Base-by-base conservation (phyloP, 2,797 vertebrate species). In the Cyclopterus lumpus region DNA sequence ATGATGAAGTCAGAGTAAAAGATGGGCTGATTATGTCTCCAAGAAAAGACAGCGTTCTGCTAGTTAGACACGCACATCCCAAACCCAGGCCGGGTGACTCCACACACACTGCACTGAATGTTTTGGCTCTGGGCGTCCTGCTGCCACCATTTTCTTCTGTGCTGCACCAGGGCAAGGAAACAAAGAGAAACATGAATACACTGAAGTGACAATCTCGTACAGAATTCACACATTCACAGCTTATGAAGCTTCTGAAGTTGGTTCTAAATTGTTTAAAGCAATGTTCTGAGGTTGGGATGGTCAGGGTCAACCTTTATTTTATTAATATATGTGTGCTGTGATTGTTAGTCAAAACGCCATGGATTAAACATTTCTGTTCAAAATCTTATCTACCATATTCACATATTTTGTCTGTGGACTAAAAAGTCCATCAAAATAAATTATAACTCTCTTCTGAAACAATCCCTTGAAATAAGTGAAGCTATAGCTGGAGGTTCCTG, bases 61-160 rank as follows among this genome's bases (percentile, higher is more conserved):
- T 26, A 44, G 38, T 67, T 55, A 28, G 46, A 77, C 58, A 74
- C 16, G 1, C 59, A 55, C 58, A 63, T 55, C 44, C 49, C 38
- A 70, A 71, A 62, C 48, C 18, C 14, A 42, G 53, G 58, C 58
- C 0, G 15, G 40, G 20, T 34, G 73, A 67, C 55, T 63, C n/a
- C 28, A 24, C 46, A 66, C 54, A 42, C 51, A 79, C 53, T 16
- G 30, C 53, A 40, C 10, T 58, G 53, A 32, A 22, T 75, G 73
- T 77, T 77, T 71, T 85, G 73, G 73, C 83, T 79, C 16, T 53
- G 72, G 83, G 77, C 53, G 3, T 67, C 68, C 6, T 64, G 51
- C 68, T 83, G 80, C 63, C 66, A 58, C 54, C 22, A 34, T 64
- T 64, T 82, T 77, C 44, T 71, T 77, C 65, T 42, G n/a, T 28